A percentile compares a stretch with the other conserved stretches of the same genome.
Evolutionary conservation across 2,113 vertebrate species (phyloP).

Genomic region (Equus quagga): DNA sequence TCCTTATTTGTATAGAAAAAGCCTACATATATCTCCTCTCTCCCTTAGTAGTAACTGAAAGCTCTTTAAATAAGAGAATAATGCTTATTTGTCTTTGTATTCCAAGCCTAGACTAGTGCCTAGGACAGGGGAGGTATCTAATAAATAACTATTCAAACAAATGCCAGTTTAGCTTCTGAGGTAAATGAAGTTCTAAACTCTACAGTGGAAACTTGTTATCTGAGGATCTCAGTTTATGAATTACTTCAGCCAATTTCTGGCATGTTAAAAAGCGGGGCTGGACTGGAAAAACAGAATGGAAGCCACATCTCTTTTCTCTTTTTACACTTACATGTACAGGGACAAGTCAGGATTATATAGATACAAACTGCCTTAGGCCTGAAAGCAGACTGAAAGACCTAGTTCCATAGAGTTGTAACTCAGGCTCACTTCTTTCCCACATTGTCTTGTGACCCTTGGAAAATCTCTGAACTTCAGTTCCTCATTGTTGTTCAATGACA

Average conservation of each 20-base stretch:
- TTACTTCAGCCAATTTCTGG: neutral
- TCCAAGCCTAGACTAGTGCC: neutral
- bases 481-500: neutral
- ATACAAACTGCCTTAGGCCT: neutral
- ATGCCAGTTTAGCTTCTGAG: neutral
- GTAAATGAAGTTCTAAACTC: neutral
- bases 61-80: neutral
- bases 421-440: neutral
- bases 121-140: neutral
- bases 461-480: neutral
- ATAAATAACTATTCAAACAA: neutral
- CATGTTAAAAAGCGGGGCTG: neutral
- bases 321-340: neutral
- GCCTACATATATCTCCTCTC: neutral
- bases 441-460: neutral
- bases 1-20: neutral
- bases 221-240: neutral
- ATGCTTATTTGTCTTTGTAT: neutral
- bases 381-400: neutral
- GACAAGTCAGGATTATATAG: neutral
- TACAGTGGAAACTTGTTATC: neutral
- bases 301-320: neutral
- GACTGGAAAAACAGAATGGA: neutral
- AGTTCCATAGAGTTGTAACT: neutral
- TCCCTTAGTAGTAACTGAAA: neutral